A percentile compares a stretch with the other conserved stretches of the same genome.
phyloP scores from a whole-genome alignment of 2,888 invertebrate species.

The Notodonta ziczac region DNA sequence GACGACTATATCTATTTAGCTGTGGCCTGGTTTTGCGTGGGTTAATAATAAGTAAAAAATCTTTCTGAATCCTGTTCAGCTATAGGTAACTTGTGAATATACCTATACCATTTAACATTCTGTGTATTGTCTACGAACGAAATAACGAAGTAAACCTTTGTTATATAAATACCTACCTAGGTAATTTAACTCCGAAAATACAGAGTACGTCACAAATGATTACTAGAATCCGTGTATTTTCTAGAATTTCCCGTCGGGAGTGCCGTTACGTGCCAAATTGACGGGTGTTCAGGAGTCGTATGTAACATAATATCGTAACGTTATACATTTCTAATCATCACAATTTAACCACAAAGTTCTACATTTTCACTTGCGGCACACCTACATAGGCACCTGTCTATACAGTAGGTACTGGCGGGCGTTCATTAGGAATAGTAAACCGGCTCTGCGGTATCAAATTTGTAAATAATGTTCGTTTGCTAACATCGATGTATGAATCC shows the following conservation, averaged over 20 bases:
- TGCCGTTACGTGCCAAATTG: constrained; percentile 36
- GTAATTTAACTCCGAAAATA: neutral
- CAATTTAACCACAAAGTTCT: constrained; percentile 59
- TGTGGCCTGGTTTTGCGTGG: too few species aligned
- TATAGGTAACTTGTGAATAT: too few species aligned
- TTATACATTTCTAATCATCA: constrained; percentile 58
- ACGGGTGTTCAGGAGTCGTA: constrained; percentile 39
- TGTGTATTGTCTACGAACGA: too few species aligned
- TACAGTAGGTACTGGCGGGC: constrained; percentile 45
- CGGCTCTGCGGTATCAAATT: constrained; percentile 67
- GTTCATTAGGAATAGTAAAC: constrained; percentile 78
- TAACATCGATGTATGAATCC: constrained; percentile 30
- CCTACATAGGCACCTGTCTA: constrained; percentile 34
- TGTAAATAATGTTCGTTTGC: constrained; percentile 52
- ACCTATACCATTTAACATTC: too few species aligned
- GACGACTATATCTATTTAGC: too few species aligned
- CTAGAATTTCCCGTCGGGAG: constrained; percentile 26
- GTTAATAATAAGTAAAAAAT: too few species aligned
- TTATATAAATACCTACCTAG: neutral
- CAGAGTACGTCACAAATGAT: neutral
- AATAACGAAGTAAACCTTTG: neutral
- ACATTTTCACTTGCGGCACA: constrained; percentile 44
- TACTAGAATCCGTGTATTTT: constrained; percentile 12
- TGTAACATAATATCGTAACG: constrained; percentile 49
- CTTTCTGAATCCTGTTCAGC: too few species aligned